Evolutionary conservation across 2,797 vertebrate genomes (phyloP).

Genomic region (Synanceia verrucosa): DNA sequence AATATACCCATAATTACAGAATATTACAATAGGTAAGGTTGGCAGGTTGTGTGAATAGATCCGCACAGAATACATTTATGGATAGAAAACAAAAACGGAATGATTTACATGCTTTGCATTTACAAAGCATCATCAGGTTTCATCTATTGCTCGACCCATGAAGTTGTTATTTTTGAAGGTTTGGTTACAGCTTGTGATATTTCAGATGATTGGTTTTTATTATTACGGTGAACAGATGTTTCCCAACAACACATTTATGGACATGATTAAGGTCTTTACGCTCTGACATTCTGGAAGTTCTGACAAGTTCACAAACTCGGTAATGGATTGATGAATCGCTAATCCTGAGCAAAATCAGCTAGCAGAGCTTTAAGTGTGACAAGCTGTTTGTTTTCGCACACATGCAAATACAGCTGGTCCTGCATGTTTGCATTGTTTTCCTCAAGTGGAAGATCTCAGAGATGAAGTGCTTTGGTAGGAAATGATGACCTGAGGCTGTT

Average conservation of each 20-base stretch:
- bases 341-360: neutral
- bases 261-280: neutral
- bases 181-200: neutral
- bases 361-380: neutral
- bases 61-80: neutral
- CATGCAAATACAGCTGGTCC: constrained; percentile 2
- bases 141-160: neutral
- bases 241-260: neutral
- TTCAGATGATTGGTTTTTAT: neutral
- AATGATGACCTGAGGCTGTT: constrained; percentile 14
- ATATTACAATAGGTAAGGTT: neutral
- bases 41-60: neutral
- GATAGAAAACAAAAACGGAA: neutral
- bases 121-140: neutral
- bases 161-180: neutral
- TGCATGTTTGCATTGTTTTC: neutral
- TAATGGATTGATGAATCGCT: neutral
- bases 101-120: neutral
- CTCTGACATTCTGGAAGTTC: neutral
- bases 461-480: neutral
- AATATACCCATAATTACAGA: neutral
- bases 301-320: neutral
- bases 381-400: neutral
- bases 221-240: neutral
- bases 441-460: neutral